Base-by-base conservation (phyloP, 1,140 invertebrate genomes). In the Zaprionus camerounensis region DNA sequence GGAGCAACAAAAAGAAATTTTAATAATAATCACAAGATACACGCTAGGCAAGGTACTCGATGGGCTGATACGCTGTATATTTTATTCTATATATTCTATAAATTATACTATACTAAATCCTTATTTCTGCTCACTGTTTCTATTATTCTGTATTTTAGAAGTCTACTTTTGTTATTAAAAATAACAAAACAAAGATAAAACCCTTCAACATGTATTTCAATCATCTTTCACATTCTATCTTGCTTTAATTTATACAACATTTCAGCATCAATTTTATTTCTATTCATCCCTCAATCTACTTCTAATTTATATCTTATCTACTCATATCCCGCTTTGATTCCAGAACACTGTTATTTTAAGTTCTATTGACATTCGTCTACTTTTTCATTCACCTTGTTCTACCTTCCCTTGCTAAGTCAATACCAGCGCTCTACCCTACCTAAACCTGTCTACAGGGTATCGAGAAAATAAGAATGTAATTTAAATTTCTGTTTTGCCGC, bases 391-490 rank as follows among this genome's bases (percentile, higher is more conserved):
- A 20, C 1, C n/a, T n/a, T 28, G n/a, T 62, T 17, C 2, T 46
- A 41, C 11, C n/a, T 59, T 9, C 9, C 9, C 3, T 49, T 49
- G 12, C 12, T 20, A n/a, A 20, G 15, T 46, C 44, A 20, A 46
- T 5, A 20, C n/a, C 3, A 6, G n/a, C 6, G 49, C 36, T 24
- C 7, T 55, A 55, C 36, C 5, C 22, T 56, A 4, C 11, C 11
- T 11, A 12, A 31, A 46, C 12, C 24, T 63, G 9, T 3, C 15
- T 55, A 22, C 53, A 28, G 17, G 11, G 24, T 36, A 17, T 46
- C 41, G 17, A 17, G 13, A 51, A 76, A 81, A 72, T 75, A 68
- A 81, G 81, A 87, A 88, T 88, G 82, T 81, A 88, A 87, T 88
- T 88, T 87, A 88, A 88, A 83, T 87, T 88, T 83, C 78, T 61